phyloP scores from a whole-genome alignment of 2,888 invertebrate species.

The Deroplatys truncata region DNA sequence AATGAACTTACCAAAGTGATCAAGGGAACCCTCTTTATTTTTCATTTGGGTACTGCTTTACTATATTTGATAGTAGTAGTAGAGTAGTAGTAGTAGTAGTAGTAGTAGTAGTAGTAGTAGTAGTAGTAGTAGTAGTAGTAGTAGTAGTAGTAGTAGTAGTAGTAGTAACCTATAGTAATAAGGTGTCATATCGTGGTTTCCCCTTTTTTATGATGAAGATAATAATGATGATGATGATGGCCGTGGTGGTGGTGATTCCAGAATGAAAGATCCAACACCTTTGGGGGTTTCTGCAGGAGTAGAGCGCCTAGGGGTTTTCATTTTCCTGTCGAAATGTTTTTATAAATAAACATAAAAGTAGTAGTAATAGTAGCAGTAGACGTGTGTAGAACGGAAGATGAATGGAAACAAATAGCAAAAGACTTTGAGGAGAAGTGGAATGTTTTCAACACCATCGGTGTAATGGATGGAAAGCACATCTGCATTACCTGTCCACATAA shows the following conservation, averaged over 20 bases:
- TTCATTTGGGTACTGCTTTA: background rate
- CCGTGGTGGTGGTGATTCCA: too few species aligned
- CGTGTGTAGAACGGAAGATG: conserved; percentile 6
- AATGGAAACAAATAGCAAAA: conserved; percentile 17
- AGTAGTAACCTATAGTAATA: background rate
- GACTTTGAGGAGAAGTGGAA: conserved; percentile 29
- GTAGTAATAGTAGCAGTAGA: background rate
- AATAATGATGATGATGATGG: background rate
- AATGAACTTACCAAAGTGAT: conserved; percentile 6
- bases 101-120: too few species aligned
- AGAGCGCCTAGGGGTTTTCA: background rate
- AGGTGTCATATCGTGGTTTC: background rate
- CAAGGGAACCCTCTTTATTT: background rate
- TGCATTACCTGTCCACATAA: conserved; percentile 26
- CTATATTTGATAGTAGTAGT: background rate
- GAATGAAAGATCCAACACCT: background rate
- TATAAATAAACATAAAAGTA: background rate
- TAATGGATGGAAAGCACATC: conserved; percentile 34
- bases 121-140: too few species aligned
- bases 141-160: too few species aligned
- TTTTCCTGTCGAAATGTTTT: background rate
- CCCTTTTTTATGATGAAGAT: background rate
- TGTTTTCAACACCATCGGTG: conserved; percentile 27
- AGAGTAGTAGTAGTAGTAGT: background rate
- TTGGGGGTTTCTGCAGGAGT: background rate